Percentiles rank a stretch among this genome's conserved stretches.
Conservation (phyloP, 2,888 invertebrate genomes). For the Pandemis cinnamomeana region DNA sequence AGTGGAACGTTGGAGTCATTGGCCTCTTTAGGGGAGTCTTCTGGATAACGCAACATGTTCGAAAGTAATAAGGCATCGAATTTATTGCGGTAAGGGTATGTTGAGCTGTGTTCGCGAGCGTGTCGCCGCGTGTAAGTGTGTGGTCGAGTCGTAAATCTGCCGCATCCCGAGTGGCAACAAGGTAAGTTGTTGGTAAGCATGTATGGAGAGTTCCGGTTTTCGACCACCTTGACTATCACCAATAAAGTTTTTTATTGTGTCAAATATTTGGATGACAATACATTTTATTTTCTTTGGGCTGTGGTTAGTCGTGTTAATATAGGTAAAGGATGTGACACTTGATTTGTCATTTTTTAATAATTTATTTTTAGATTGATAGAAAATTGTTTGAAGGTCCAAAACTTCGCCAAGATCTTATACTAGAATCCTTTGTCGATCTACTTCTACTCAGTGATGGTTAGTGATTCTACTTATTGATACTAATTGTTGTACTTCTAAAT, state of each 20-base stretch:
- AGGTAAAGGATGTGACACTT: background rate
- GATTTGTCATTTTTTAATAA: too few species aligned
- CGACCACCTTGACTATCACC: constrained; percentile 7
- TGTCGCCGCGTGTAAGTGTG: constrained; percentile 48
- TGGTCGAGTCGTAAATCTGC: constrained; percentile 60
- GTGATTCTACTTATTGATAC: background rate
- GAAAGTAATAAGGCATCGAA: constrained; percentile 16
- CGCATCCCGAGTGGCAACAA: constrained; percentile 42
- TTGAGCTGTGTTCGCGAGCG: constrained; percentile 46
- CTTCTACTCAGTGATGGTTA: background rate
- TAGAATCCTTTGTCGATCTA: background rate
- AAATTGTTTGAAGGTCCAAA: background rate
- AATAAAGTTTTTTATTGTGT: background rate
- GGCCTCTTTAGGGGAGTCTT: constrained; percentile 16
- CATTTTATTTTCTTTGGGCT: too few species aligned
- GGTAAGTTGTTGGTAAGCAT: background rate
- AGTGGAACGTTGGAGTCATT: background rate
- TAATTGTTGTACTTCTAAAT: too few species aligned
- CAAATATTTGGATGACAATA: too few species aligned
- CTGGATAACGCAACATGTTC: constrained; percentile 2
- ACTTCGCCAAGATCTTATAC: background rate
- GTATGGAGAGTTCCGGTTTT: constrained; percentile 10
- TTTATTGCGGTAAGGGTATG: constrained; percentile 41
- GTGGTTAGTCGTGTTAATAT: background rate
- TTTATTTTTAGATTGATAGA: too few species aligned